phyloP scores from a whole-genome alignment of 2,888 invertebrate species.

The Cephus pulcher region DNA sequence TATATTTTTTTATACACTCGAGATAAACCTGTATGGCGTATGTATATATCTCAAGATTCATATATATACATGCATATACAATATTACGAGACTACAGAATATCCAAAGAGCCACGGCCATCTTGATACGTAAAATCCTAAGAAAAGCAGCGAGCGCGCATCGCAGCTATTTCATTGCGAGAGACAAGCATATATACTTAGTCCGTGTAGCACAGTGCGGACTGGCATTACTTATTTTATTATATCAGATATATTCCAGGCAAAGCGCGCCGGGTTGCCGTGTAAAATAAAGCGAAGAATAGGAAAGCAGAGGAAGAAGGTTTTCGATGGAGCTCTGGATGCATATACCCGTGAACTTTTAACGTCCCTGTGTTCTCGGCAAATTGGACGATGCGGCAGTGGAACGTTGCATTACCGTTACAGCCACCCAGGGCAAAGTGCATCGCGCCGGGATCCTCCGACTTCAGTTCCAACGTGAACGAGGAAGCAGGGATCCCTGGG shows the following conservation, averaged over 20 bases:
- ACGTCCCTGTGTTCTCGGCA: slow-evolving; percentile 19
- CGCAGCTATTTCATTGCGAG: slow-evolving; percentile 12
- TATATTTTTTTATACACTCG: neutral
- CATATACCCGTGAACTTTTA: slow-evolving; percentile 28
- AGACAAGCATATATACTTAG: neutral
- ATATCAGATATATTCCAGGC: slow-evolving; percentile 38
- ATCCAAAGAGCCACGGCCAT: neutral
- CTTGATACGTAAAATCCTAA: slow-evolving; percentile 21
- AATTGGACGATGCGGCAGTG: slow-evolving; percentile 19
- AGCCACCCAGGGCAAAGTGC: neutral
- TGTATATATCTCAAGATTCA: too few relatives aligned
- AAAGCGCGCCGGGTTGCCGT: slow-evolving; percentile 19
- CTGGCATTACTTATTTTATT: slow-evolving; percentile 47
- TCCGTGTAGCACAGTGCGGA: neutral
- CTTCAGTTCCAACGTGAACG: neutral
- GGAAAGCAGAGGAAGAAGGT: neutral
- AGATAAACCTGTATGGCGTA: neutral
- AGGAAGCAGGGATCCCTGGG: neutral
- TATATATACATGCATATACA: neutral
- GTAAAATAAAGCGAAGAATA: slow-evolving; percentile 23
- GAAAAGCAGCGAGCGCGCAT: slow-evolving; percentile 18
- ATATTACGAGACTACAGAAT: neutral
- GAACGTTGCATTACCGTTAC: neutral
- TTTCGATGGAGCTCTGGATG: neutral
- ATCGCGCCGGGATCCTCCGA: neutral